Conservation (phyloP, 2,113 vertebrate genomes). For the Corynorhinus townsendii region DNA sequence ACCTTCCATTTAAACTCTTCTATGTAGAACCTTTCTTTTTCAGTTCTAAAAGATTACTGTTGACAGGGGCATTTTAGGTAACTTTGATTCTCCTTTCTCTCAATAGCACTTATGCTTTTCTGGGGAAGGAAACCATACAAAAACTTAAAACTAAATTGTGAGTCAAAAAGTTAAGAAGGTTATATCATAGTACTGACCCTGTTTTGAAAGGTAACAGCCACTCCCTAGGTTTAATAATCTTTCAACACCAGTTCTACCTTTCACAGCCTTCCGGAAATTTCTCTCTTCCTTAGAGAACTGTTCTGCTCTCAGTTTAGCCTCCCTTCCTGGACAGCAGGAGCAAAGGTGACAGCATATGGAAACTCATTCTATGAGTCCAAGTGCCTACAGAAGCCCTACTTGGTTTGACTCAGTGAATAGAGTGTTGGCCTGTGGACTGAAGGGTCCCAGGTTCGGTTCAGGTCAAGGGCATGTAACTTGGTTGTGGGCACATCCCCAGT, state of each 20-base stretch:
- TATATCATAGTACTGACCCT: neutral
- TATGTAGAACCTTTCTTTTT: neutral
- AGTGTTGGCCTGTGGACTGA: too few species aligned
- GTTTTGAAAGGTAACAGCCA: slow-evolving; percentile 18
- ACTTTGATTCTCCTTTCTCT: slow-evolving; percentile 35
- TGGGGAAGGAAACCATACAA: neutral
- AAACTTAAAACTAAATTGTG: neutral
- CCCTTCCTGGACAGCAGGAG: neutral
- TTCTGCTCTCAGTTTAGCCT: neutral
- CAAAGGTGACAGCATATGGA: neutral
- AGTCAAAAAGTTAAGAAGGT: slow-evolving; percentile 3
- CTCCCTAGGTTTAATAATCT: neutral
- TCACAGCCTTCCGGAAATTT: neutral
- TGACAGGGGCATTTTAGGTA: neutral
- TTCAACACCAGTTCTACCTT: neutral
- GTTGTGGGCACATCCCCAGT: too few species aligned
- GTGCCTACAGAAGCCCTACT: neutral
- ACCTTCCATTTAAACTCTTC: neutral
- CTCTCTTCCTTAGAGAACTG: neutral
- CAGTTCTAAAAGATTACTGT: neutral
- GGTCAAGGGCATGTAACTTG: too few species aligned
- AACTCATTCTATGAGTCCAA: neutral
- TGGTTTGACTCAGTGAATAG: too few species aligned
- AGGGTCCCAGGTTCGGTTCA: too few species aligned
- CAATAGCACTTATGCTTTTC: neutral